Evolutionary conservation across 2,888 invertebrate genomes (phyloP).

Genomic region (Lochmaea capreae): DNA sequence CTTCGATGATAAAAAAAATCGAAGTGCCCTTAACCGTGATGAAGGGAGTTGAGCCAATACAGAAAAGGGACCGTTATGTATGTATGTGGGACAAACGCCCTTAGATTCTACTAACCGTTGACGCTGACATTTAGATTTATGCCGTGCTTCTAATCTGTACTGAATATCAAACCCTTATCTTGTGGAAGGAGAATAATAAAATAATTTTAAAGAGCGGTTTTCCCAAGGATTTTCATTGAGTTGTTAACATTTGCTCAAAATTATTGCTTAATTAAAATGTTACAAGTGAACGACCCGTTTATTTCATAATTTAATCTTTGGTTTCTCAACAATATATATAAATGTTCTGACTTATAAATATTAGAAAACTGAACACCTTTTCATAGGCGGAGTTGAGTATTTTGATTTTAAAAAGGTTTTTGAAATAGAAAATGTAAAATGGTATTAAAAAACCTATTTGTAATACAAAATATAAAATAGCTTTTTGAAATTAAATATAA

Average conservation of each 20-base stretch:
- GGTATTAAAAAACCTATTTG: no score
- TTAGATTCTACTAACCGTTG: not conserved
- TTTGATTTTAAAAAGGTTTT: no score
- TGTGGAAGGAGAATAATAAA: not conserved
- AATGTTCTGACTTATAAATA: no score
- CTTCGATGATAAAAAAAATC: constrained; percentile 4
- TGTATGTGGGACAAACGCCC: constrained; percentile 14
- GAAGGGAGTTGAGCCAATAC: constrained; percentile 7
- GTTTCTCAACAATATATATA: no score
- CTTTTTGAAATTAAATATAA: no score
- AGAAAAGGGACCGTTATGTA: constrained; percentile 7
- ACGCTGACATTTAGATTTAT: constrained; percentile 6
- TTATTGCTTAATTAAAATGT: no score
- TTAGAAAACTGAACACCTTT: no score
- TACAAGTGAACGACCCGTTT: no score
- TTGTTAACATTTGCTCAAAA: not conserved
- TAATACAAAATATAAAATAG: no score
- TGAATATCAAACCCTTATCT: not conserved
- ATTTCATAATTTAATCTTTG: no score
- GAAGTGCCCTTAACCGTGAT: constrained; percentile 1
- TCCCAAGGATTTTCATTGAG: not conserved
- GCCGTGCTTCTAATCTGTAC: constrained; percentile 6
- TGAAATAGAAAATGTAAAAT: no score
- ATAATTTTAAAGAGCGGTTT: not conserved
- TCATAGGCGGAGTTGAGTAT: no score